Evolutionary conservation across 2,797 vertebrate genomes (phyloP), one percentile per base, ranked within the genome.

Genomic region (Cynopterus sphinx): DNA sequence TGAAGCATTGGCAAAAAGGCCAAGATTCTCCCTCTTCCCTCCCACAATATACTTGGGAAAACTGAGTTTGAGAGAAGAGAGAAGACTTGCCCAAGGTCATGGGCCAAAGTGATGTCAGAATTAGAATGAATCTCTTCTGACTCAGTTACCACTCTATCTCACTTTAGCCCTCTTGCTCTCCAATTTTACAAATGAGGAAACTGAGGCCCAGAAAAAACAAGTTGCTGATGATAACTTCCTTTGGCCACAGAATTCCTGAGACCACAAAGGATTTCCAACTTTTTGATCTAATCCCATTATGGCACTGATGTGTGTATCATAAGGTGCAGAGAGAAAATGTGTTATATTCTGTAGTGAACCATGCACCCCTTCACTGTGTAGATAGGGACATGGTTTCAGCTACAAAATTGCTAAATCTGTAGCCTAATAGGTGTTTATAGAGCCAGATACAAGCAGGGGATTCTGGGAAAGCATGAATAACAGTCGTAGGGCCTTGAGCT

Each of bases 201-300:
- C 24, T 57, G 28, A 90, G 39, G 51, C 17, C 33, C 21, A 67
- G n/a, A 73, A 31, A 87, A 71, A 43, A 1, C 26, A 87, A 92
- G 59, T 57, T 31, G 24, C 11, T 81, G 6, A 55, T 61, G 28
- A 43, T 79, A 67, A 74, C n/a, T 67, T 22, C 22, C 46, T 15
- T 83, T 94, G 79, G 33, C 13, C 71, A 71, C 46, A 96, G 87
- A 89, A 90, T 89, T 59, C n/a, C 51, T 53, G 24, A 90, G 90
- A 49, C 16, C 9, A 70, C 51, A 11, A 59, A 77, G 77, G 67
- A 51, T 81, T 36, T 43, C 33, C 70, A 63, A 46, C 26, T 94
- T 96, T 9, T 77, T 61, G 11, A 85, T 74, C 4, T 55, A 74
- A 24, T 19, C 16, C 15, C 33, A 26, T 55, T 39, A 59, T 31